These are phyloP conservation scores for Trogon surrucura DNA, from an alignment of 2,113 vertebrate genomes.

Conservation along the genomic window DNA sequence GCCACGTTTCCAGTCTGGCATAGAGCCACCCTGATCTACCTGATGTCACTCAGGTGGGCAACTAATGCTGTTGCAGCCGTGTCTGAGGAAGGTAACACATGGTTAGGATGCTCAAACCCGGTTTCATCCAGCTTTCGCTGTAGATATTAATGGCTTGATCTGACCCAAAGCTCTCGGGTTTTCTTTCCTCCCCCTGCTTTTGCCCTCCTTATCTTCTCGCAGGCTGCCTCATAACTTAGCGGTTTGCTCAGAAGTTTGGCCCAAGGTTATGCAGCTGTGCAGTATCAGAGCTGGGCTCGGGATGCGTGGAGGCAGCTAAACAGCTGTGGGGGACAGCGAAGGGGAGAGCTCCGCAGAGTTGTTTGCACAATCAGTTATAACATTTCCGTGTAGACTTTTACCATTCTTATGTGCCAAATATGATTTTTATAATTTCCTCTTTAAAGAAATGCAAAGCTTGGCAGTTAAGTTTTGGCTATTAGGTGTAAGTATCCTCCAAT, in stretches of 20 bases:
- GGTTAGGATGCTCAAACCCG: background rate
- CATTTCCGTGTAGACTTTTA: background rate
- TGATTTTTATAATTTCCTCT: conserved; percentile 5
- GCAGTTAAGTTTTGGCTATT: background rate
- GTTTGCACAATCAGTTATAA: background rate
- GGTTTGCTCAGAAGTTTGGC: conserved; percentile 64
- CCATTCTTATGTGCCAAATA: background rate
- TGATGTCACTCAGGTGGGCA: background rate
- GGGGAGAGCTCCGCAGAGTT: background rate
- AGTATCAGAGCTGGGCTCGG: conserved; percentile 57
- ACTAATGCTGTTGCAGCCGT: background rate
- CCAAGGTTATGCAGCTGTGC: conserved; percentile 71
- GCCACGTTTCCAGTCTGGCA: background rate
- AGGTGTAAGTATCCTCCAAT: background rate
- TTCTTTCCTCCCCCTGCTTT: conserved; percentile 41
- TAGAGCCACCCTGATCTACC: background rate
- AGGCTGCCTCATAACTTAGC: conserved; percentile 56
- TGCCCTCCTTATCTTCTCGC: conserved; percentile 54
- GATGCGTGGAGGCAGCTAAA: conserved; percentile 38
- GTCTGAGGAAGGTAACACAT: background rate
- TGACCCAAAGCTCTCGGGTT: background rate
- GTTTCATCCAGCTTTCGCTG: background rate
- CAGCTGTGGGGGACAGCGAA: conserved; percentile 42
- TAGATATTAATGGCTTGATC: conserved; percentile 15
- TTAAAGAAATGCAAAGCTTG: background rate